Evolutionary conservation across 2,113 vertebrate species (phyloP).

Genomic region (Dasyprocta punctata): DNA sequence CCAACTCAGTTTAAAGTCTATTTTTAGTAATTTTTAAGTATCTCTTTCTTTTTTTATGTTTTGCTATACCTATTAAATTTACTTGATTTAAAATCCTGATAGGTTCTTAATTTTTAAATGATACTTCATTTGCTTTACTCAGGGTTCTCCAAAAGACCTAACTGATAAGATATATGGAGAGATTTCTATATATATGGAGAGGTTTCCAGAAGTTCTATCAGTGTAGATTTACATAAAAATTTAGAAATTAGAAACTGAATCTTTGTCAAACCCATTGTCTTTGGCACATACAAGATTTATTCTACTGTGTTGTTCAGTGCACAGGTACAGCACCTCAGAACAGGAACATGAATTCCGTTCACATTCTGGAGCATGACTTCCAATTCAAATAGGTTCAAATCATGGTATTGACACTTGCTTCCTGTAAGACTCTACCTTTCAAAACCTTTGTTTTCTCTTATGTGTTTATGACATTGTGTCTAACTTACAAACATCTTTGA

Average conservation of each 20-base stretch:
- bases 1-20: not conserved
- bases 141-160: not conserved
- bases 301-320: not conserved
- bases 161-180: not conserved
- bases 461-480: not conserved
- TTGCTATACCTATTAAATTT: not conserved
- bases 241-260: conserved; percentile 40
- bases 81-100: not conserved
- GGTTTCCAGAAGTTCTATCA: not conserved
- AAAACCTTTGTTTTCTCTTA: not conserved
- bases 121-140: not conserved
- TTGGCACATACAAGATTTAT: not conserved
- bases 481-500: conserved; percentile 8
- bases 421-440: not conserved
- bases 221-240: conserved; percentile 1
- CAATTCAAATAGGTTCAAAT: not conserved
- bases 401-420: not conserved
- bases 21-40: not conserved
- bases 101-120: not conserved
- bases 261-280: not conserved
- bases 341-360: not conserved
- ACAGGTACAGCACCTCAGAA: not conserved
- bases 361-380: not conserved
- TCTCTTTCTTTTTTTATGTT: not conserved
- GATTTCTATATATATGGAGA: not conserved